Evolutionary conservation across 2,888 invertebrate genomes (phyloP).

Genomic region (Trichogramma dendrolimi): DNA sequence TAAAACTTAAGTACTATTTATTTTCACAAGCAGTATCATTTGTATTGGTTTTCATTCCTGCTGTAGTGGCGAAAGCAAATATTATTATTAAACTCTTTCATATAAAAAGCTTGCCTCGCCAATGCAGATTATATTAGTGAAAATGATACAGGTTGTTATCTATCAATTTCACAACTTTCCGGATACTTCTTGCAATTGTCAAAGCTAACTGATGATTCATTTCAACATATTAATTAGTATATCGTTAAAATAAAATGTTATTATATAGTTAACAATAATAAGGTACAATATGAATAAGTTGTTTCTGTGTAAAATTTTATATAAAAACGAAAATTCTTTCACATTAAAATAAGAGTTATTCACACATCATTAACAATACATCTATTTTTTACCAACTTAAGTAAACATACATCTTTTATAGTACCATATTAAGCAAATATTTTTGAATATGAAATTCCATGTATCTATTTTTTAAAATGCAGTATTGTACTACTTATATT

Average conservation of each 20-base stretch:
- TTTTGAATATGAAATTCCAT: conserved; percentile 1
- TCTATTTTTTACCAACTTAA: conserved; percentile 11
- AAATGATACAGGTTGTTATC: too few relatives aligned
- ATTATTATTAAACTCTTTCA: conserved; percentile 23
- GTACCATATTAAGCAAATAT: not conserved
- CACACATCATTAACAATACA: conserved; percentile 1
- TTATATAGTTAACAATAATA: conserved; percentile 18
- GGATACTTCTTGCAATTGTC: too few relatives aligned
- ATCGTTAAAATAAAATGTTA: conserved; percentile 11
- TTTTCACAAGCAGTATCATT: too few relatives aligned
- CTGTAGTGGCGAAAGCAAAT: conserved; percentile 8
- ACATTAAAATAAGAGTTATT: conserved; percentile 6
- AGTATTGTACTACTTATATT: conserved; percentile 1
- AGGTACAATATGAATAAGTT: conserved; percentile 17
- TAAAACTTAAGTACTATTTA: too few relatives aligned
- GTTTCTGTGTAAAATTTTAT: conserved; percentile 15
- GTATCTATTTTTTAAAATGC: conserved; percentile 3
- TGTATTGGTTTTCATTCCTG: too few relatives aligned
- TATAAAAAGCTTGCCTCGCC: conserved; percentile 23
- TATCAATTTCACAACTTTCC: too few relatives aligned
- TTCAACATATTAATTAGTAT: conserved; percentile 3
- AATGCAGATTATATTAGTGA: not conserved
- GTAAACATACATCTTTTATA: not conserved
- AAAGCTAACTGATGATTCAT: not conserved
- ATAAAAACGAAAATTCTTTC: conserved; percentile 13